Evolutionary conservation across 92 coral and sea anemone species (phyloP).

Genomic region (Scolanthus callimorphus): DNA sequence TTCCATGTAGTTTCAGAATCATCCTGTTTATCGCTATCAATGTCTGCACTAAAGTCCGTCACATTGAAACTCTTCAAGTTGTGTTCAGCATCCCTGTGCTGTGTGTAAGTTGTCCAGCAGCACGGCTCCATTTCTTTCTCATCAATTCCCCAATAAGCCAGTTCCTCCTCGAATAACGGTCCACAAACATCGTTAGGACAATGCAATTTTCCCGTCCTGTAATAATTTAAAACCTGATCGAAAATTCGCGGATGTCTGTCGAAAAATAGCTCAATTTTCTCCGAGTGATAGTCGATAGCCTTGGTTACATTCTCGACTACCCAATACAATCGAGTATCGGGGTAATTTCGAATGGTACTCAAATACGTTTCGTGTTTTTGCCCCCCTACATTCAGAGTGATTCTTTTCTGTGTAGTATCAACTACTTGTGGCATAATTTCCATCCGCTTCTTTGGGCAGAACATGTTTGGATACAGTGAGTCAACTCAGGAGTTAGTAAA

Average conservation of each 20-base stretch:
- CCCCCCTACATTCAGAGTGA: conserved; percentile 85
- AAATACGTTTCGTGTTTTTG: conserved; percentile 83
- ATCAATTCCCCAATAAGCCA: conserved; percentile 93
- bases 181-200: conserved; percentile 96
- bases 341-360: conserved; percentile 75
- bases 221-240: conserved; percentile 84
- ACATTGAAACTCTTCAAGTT: conserved; percentile 85
- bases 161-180: conserved; percentile 90
- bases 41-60: conserved; percentile 45
- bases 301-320: conserved; percentile 89
- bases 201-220: conserved; percentile 89
- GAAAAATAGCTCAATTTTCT: conserved; percentile 85
- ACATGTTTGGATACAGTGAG: conserved; percentile 2
- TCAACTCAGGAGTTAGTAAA: not conserved
- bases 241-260: conserved; percentile 92
- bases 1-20: conserved; percentile 29
- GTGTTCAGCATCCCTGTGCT: conserved; percentile 91
- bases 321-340: conserved; percentile 86
- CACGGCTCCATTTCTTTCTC: conserved; percentile 98
- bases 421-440: conserved; percentile 73
- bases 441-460: conserved; percentile 54
- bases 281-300: conserved; percentile 91
- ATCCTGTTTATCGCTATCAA: conserved; percentile 39
- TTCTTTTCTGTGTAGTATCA: conserved; percentile 64
- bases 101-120: conserved; percentile 91